Evolutionary conservation across 2,113 vertebrate species (phyloP).

Genomic region (Cheirogaleus medius): DNA sequence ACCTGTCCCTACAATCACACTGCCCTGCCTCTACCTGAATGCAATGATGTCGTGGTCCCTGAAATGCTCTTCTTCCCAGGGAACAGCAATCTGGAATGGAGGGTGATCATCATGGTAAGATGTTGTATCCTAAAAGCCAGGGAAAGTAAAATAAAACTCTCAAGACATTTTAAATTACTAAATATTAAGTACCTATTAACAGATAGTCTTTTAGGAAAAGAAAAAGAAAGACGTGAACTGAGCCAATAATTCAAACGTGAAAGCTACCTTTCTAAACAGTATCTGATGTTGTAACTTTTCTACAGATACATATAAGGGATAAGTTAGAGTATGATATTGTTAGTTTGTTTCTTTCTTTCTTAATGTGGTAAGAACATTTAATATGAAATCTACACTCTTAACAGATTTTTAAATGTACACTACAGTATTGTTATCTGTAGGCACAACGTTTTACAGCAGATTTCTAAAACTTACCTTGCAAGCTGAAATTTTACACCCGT

Average conservation of each 20-base stretch:
- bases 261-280: neutral
- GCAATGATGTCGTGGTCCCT: neutral
- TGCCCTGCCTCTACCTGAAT: neutral
- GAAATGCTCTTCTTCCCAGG: neutral
- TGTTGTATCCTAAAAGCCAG: neutral
- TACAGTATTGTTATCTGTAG: neutral
- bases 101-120: neutral
- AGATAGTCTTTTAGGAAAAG: neutral
- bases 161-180: neutral
- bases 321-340: neutral
- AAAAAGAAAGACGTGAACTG: neutral
- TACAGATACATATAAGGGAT: neutral
- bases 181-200: neutral
- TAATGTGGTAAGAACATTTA: neutral
- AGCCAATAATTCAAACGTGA: neutral
- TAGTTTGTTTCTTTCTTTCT: neutral
- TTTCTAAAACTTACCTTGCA: neutral
- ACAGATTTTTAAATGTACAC: neutral
- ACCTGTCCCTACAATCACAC: neutral
- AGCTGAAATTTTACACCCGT: neutral
- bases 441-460: neutral
- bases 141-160: neutral
- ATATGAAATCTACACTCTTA: neutral
- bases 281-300: neutral
- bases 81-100: neutral